Base-by-base conservation (phyloP, 2,113 vertebrate genomes). In the Pheucticus melanocephalus region DNA sequence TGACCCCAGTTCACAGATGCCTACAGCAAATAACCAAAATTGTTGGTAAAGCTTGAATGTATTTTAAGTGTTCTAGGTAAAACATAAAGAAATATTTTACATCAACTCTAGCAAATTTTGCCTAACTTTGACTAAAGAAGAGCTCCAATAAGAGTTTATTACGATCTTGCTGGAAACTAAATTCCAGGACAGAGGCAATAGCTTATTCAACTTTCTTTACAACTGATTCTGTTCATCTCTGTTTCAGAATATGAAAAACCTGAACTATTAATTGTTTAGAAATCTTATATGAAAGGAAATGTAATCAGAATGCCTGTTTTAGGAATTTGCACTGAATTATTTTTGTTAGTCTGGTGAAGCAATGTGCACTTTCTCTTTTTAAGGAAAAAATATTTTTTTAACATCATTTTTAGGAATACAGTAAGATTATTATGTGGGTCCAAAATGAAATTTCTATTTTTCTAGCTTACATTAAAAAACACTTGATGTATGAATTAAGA, bases 361-460 rank as follows among this genome's bases (percentile, higher is more conserved):
- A 50, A 21, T 66, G 33, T 88, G 71, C 63, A 77, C 63, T 90
- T 28, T 33, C 21, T 15, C 31, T 94, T 95, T 70, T 88, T 35
- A 68, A 54, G 27, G n/a, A 40, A 54, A 54, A 69, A 54, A 60
- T 37, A 54, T 11, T 63, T 91, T 94, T 85, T 87, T 75, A 68
- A 39, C 11, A 8, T 44, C 0, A 0, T 59, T 83, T 88, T 86
- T 82, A 82, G 10, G 14, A 85, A 6, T 82, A 48, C 27, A 82
- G 28, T 10, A 71, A 20, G 33, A 82, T 59, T 82, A 82, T 80
- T 82, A 3, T 16, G 22, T 31, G 71, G 60, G 31, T 86, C 68
- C 72, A 90, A 60, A 71, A 8, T 78, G 12, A 77, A 88, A 88
- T 90, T 86, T 94, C 39, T 96, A 76, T 86, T 95, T 95, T 95